A percentile compares a stretch with the other conserved stretches of the same genome.
These are phyloP conservation scores for Phrynosoma blainvillii DNA, from an alignment of 2,113 vertebrate genomes.

Conservation along the genomic window DNA sequence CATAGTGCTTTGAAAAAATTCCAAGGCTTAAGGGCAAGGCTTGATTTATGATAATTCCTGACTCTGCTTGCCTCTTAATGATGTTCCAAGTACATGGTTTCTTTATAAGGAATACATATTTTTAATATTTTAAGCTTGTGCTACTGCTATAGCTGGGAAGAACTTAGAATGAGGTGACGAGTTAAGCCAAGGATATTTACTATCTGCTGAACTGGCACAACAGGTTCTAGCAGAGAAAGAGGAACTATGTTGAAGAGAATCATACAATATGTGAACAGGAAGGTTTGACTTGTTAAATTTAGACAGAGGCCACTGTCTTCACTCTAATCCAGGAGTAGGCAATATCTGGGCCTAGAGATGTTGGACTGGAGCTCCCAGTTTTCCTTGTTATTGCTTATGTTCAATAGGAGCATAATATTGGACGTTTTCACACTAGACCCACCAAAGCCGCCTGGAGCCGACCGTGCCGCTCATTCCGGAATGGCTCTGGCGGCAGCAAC, in stretches of 20 bases:
- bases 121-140: not conserved
- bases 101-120: not conserved
- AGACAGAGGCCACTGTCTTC: too few species aligned
- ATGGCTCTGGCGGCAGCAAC: too few species aligned
- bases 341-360: too few species aligned
- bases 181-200: not conserved
- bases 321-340: too few species aligned
- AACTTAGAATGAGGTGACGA: not conserved
- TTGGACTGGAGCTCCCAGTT: too few species aligned
- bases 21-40: not conserved
- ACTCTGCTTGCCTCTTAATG: not conserved
- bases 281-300: not conserved
- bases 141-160: not conserved
- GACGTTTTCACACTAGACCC: too few species aligned
- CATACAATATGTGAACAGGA: not conserved
- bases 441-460: too few species aligned
- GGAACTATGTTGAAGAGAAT: not conserved
- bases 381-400: too few species aligned
- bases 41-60: not conserved
- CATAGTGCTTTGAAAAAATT: not conserved
- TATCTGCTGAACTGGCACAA: not conserved
- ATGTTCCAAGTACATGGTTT: too few species aligned
- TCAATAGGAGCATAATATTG: too few species aligned
- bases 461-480: too few species aligned
- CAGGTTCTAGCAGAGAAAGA: not conserved